phyloP scores from a whole-genome alignment of 2,797 vertebrate genomes.

The Tenualosa thibaudeaui region DNA sequence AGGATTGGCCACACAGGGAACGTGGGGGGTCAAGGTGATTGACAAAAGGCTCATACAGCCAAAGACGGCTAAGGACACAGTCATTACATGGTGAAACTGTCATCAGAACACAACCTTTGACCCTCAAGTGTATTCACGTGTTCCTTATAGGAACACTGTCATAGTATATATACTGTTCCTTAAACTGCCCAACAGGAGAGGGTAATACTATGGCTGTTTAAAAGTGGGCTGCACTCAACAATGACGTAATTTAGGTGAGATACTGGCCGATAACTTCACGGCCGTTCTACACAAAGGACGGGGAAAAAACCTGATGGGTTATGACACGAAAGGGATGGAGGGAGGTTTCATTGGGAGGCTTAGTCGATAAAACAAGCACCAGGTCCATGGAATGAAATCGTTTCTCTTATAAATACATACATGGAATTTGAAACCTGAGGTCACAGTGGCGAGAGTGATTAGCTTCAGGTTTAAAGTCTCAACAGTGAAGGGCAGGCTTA shows the following conservation, averaged over 20 bases:
- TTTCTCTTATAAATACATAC: not conserved
- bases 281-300: not conserved
- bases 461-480: not conserved
- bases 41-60: constrained; percentile 46
- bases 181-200: not conserved
- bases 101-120: constrained; percentile 37
- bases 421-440: not conserved
- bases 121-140: constrained; percentile 28
- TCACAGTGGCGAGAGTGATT: not conserved
- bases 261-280: not conserved
- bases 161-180: not conserved
- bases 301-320: not conserved
- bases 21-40: constrained; percentile 34
- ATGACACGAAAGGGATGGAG: not conserved
- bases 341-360: not conserved
- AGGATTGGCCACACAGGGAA: constrained; percentile 33
- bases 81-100: constrained; percentile 34
- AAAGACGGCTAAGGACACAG: not conserved
- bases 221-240: not conserved
- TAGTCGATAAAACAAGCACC: not conserved
- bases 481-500: not conserved
- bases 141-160: not conserved
- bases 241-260: not conserved
- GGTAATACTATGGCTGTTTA: not conserved
- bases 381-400: not conserved